Evolutionary conservation across 2,113 vertebrate genomes (phyloP).

Genomic region (Colius striatus): DNA sequence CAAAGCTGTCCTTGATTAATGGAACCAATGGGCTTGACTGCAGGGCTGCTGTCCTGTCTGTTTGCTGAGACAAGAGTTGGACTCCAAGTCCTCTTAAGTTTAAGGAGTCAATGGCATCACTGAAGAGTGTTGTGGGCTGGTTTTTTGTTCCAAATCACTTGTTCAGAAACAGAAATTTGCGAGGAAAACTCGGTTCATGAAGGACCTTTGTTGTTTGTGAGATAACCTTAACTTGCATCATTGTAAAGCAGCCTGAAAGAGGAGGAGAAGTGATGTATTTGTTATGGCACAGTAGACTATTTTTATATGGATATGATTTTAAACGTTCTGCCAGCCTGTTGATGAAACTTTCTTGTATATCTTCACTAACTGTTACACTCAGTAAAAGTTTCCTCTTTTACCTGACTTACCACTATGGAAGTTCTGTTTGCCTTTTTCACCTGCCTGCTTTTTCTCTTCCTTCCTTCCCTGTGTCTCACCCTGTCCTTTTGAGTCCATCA

Average conservation of each 20-base stretch:
- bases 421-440: background rate
- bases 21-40: background rate
- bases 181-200: background rate
- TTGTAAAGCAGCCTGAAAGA: conserved; percentile 2
- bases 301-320: conserved; percentile 19
- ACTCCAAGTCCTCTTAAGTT: background rate
- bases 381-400: conserved; percentile 38
- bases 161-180: background rate
- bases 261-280: background rate
- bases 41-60: background rate
- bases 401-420: background rate
- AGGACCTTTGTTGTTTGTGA: background rate
- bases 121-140: background rate
- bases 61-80: background rate
- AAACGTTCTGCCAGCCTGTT: background rate
- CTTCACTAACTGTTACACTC: background rate
- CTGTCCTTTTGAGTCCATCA: background rate
- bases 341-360: background rate
- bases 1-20: background rate
- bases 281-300: background rate
- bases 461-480: background rate
- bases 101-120: background rate
- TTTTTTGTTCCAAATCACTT: background rate
- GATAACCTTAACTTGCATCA: background rate
- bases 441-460: background rate